A percentile compares a stretch with the other conserved stretches of the same genome.
Conservation (phyloP, 1,140 invertebrate genomes). For the Drosophila nannoptera region DNA sequence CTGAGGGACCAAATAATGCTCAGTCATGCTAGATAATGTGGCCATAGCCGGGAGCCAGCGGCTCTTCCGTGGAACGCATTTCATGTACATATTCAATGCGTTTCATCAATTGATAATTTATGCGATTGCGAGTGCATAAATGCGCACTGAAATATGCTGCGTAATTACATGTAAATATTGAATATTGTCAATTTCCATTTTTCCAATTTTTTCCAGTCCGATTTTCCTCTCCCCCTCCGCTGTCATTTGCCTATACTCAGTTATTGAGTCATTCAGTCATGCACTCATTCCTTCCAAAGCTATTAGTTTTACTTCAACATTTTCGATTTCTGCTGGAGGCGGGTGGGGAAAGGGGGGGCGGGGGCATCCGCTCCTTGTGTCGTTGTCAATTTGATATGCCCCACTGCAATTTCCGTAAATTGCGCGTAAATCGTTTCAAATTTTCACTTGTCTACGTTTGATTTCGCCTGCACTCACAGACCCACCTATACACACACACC, state of each 20-base stretch:
- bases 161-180: conserved; percentile 45
- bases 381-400: conserved; percentile 69
- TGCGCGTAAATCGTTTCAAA: conserved; percentile 76
- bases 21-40: conserved; percentile 8
- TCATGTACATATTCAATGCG: conserved; percentile 11
- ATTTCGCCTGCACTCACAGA: conserved; percentile 50
- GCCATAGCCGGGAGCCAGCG: background rate
- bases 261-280: conserved; percentile 15
- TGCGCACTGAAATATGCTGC: conserved; percentile 26
- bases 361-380: background rate
- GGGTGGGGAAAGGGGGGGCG: background rate
- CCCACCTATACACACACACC: conserved; percentile 10
- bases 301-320: conserved; percentile 47
- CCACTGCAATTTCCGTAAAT: conserved; percentile 71
- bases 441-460: conserved; percentile 76
- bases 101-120: conserved; percentile 28
- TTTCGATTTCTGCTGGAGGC: conserved; percentile 12
- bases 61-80: background rate
- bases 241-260: conserved; percentile 35
- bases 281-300: conserved; percentile 5
- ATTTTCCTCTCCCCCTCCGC: conserved; percentile 8
- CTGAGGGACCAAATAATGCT: background rate
- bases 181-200: conserved; percentile 34
- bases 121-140: conserved; percentile 40
- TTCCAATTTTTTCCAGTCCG: conserved; percentile 13